Evolutionary conservation across 2,113 vertebrate species (phyloP).

Genomic region (Psophia crepitans): DNA sequence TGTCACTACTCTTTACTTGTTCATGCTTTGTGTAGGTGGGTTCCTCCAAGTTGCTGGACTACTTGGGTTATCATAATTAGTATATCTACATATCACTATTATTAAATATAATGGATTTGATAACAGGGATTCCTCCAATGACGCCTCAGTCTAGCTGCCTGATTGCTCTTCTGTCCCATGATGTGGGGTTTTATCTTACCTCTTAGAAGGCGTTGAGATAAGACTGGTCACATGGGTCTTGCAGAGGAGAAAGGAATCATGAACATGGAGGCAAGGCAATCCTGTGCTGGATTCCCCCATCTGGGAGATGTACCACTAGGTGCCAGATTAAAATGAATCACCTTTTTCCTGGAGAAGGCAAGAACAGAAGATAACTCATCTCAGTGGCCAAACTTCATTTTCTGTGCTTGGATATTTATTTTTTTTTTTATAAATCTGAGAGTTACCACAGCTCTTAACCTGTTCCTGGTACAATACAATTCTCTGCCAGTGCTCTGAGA

Average conservation of each 20-base stretch:
- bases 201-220: not conserved
- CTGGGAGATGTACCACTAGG: rapidly evolving
- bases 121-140: not conserved
- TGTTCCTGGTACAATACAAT: not conserved
- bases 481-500: not conserved
- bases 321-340: not conserved
- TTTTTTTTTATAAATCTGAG: not conserved
- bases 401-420: not conserved
- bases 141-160: not conserved
- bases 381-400: not conserved
- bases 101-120: not conserved
- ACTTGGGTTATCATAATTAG: not conserved
- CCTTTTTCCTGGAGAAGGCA: not conserved
- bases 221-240: not conserved
- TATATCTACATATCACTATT: not conserved
- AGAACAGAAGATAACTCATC: not conserved
- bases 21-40: not conserved
- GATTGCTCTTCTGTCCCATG: not conserved
- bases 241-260: not conserved
- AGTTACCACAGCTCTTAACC: not conserved
- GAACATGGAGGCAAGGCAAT: not conserved
- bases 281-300: not conserved
- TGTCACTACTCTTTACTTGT: not conserved
- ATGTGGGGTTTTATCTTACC: not conserved
- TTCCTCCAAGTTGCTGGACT: not conserved